Base-by-base conservation (phyloP, 1,140 invertebrate genomes). In the Microplitis mediator region DNA sequence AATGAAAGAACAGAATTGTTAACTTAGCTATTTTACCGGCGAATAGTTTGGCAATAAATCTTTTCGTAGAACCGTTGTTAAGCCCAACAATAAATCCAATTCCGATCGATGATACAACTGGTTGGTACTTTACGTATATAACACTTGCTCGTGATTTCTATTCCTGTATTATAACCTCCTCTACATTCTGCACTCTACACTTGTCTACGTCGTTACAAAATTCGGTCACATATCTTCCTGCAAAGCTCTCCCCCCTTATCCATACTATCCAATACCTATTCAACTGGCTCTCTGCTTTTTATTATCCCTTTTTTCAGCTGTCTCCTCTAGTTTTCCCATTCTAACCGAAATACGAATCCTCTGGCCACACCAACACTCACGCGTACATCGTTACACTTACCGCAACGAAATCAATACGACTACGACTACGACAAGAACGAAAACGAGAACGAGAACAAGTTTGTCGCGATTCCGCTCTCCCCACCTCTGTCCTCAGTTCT, bases 401-500 rank as follows among this genome's bases (percentile, higher is more conserved):
- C 63, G 69, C 72, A 78, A 54, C 56, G 74, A 76, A 78, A 78
- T 78, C 77, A 52, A 78, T 78, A 77, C 39, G 39, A 45, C 6
- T 6, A 11, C 39, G 39, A 45, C 39, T 23, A 23, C 23, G 11
- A 45, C 39, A 45, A 45, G 39, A 11, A 45, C 39, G 6, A 45
- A 45, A 45, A 45, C 2, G 8, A 45, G 39, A 45, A 11, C 39
- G 36, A 45, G 39, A 23, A 23, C 39, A 9, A 45, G 39, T 45
- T 45, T 45, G 39, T 45, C 39, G 39, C 39, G 36, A 61, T 71
- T 70, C 67, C 51, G 71, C 54, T 50, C 11, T 34, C 61, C 56
- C 36, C 14, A 23, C 23, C 23, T 23, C 23, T 45, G 0, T 45
- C 11, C 39, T 45, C 11, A 45, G 2, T 45, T 45, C 39, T 45